A percentile compares a stretch with the other conserved stretches of the same genome.
Conservation (phyloP, 2,888 invertebrate species). For the Tridacna gigas region DNA sequence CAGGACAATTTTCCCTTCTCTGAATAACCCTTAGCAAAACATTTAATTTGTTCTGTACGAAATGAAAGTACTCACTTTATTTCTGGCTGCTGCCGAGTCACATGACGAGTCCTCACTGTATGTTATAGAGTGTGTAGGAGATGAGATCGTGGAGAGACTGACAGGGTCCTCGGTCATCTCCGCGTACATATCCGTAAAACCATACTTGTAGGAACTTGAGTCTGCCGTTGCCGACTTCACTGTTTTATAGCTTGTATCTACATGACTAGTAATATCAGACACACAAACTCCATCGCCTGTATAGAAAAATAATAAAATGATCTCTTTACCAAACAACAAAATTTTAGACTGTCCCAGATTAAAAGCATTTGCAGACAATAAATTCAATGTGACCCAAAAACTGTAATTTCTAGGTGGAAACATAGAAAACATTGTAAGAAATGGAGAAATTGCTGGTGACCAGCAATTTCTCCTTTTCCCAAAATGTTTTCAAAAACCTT, state of each 20-base stretch:
- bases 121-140: constrained; percentile 17
- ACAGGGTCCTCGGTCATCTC: constrained; percentile 21
- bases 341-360: no score
- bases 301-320: background rate
- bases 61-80: constrained; percentile 1
- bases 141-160: constrained; percentile 31
- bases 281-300: constrained; percentile 1
- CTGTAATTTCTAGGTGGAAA: no score
- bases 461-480: background rate
- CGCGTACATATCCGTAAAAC: background rate
- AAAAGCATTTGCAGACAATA: no score
- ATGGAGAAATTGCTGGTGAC: background rate
- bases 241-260: constrained; percentile 8
- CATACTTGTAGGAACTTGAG: constrained; percentile 32
- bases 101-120: constrained; percentile 24
- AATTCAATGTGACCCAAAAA: no score
- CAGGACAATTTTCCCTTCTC: no score
- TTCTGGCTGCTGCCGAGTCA: constrained; percentile 22
- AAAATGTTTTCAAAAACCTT: constrained; percentile 9
- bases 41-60: no score
- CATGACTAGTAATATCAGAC: constrained; percentile 30
- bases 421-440: no score
- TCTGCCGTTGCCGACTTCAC: constrained; percentile 33
- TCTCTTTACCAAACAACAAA: no score
- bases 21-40: no score